phyloP scores from a whole-genome alignment of 2,113 vertebrate species.

The cat (Felis catus) region DNA sequence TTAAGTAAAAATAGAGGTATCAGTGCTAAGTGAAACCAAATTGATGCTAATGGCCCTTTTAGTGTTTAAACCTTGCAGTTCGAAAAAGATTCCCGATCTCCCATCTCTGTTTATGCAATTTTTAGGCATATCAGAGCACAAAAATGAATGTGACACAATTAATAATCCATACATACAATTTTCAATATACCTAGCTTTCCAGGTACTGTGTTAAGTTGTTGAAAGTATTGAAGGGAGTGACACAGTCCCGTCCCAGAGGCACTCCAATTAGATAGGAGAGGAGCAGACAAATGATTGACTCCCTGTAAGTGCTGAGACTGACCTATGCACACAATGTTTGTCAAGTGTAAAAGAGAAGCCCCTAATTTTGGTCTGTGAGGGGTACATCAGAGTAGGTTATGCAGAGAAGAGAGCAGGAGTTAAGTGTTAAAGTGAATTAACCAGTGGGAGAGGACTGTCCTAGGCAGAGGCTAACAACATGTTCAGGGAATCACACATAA shows the following conservation, averaged over 20 bases:
- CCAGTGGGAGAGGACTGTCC: neutral
- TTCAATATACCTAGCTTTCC: neutral
- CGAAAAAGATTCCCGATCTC: neutral
- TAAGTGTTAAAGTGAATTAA: neutral
- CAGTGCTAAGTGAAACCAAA: conserved; percentile 21
- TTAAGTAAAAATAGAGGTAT: conserved; percentile 45
- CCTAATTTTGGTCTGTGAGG: neutral
- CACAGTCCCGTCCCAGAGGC: neutral
- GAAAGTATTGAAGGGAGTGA: neutral
- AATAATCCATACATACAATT: neutral
- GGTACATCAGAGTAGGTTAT: neutral
- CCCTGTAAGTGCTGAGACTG: neutral
- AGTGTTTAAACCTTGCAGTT: neutral
- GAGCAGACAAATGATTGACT: neutral
- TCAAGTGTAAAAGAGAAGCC: neutral
- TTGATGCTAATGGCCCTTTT: neutral
- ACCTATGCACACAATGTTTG: neutral
- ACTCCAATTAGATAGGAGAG: neutral
- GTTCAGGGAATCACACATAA: neutral
- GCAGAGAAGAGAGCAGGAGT: neutral
- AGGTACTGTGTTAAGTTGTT: neutral
- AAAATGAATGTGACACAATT: neutral
- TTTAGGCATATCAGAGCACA: neutral
- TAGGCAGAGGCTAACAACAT: neutral
- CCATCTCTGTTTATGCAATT: neutral